phyloP scores from a whole-genome alignment of 2,888 invertebrate genomes.

The Dusona sp. region DNA sequence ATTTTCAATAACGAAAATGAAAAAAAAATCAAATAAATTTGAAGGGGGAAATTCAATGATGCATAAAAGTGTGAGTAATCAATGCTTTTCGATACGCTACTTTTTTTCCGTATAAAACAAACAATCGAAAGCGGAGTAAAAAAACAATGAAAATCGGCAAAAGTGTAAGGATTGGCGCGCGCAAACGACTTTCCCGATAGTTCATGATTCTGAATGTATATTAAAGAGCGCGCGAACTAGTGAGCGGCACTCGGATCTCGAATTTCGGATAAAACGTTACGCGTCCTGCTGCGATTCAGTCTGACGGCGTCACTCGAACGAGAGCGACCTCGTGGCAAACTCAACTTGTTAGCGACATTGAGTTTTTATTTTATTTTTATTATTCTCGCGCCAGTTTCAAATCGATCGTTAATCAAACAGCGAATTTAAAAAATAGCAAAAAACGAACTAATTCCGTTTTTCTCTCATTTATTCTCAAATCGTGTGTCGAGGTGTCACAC shows the following conservation, averaged over 20 bases:
- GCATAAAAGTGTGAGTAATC: not conserved
- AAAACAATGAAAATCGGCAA: not conserved
- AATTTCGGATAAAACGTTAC: constrained; percentile 66
- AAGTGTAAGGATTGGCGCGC: constrained; percentile 24
- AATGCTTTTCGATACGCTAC: not conserved
- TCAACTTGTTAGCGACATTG: constrained; percentile 47
- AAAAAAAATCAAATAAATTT: not conserved
- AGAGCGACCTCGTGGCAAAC: constrained; percentile 78
- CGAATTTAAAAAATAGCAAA: not conserved
- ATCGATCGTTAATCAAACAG: not conserved
- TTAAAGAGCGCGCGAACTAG: constrained; percentile 45
- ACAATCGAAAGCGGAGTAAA: not conserved
- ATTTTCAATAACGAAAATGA: not conserved
- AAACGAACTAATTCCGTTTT: not conserved
- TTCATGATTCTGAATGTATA: constrained; percentile 13
- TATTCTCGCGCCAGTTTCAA: constrained; percentile 27
- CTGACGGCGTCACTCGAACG: constrained; percentile 81
- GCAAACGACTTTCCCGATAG: constrained; percentile 37
- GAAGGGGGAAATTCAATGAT: too few species aligned
- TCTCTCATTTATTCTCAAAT: not conserved
- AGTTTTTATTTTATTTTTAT: constrained; percentile 10
- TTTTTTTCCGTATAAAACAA: not conserved
- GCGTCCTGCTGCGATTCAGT: constrained; percentile 77
- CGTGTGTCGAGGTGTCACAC: not conserved
- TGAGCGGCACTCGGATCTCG: constrained; percentile 62